These are phyloP conservation scores for Amphiprion ocellaris DNA, from an alignment of 2,113 vertebrate species.

Conservation along the genomic window DNA sequence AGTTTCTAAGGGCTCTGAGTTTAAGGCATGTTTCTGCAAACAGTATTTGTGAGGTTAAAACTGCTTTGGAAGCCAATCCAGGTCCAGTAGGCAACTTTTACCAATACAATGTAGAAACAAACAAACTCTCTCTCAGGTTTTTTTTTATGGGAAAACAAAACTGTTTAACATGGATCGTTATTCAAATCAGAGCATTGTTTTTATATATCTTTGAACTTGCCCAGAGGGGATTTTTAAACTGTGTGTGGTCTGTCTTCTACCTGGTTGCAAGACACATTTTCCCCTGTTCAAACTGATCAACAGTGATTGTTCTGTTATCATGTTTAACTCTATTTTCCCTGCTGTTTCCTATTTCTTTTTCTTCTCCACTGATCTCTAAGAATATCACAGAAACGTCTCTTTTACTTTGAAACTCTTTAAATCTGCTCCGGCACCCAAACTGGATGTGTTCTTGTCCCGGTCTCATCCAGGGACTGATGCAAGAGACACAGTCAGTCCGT, in stretches of 20 bases:
- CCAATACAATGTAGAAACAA: no score
- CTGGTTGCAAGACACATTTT: not conserved
- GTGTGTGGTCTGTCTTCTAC: not conserved
- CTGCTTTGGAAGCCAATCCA: no score
- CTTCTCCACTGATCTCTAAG: not conserved
- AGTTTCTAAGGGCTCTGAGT: no score
- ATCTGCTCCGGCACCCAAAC: not conserved
- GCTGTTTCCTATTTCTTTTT: not conserved
- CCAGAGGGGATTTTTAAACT: not conserved
- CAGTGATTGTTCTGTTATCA: not conserved
- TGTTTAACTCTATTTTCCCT: not conserved
- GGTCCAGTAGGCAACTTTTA: no score
- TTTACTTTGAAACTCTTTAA: not conserved
- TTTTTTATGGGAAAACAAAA: not conserved
- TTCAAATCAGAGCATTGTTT: not conserved
- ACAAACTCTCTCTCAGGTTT: no score
- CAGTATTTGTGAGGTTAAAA: no score
- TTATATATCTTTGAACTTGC: not conserved
- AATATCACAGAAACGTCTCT: not conserved
- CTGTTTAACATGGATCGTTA: no score
- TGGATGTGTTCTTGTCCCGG: conserved; percentile 33
- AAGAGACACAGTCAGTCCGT: conserved; percentile 39
- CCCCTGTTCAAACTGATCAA: not conserved
- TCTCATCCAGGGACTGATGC: conserved; percentile 36
- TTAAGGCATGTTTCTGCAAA: no score